Evolutionary conservation across 2,888 invertebrate genomes (phyloP).

Genomic region (Axea sp.): DNA sequence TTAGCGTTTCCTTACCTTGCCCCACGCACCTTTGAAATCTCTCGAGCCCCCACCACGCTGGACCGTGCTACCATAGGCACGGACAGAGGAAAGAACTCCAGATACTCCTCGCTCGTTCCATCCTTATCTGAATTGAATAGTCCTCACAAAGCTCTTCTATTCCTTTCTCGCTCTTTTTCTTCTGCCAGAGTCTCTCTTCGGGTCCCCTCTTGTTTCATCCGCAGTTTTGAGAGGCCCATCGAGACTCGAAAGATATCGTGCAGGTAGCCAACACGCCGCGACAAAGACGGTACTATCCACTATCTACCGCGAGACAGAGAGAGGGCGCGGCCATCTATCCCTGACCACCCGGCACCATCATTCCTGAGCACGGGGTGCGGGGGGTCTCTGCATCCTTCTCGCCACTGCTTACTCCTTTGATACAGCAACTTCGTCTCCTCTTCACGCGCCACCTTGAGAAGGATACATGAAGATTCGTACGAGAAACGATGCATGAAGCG

Average conservation of each 20-base stretch:
- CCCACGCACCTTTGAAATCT: slow-evolving; percentile 62
- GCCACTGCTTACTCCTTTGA: slow-evolving; percentile 56
- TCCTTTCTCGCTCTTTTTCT: slow-evolving; percentile 31
- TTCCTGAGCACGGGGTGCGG: slow-evolving; percentile 43
- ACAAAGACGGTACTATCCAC: slow-evolving; percentile 50
- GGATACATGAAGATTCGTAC: slow-evolving; percentile 61
- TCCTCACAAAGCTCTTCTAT: not conserved
- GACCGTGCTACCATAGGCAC: slow-evolving; percentile 55
- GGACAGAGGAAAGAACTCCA: slow-evolving; percentile 53
- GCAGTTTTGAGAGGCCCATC: slow-evolving; percentile 56
- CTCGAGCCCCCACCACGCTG: slow-evolving; percentile 52
- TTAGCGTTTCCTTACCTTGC: slow-evolving; percentile 45
- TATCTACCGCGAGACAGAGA: slow-evolving; percentile 50
- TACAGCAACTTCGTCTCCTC: slow-evolving; percentile 57
- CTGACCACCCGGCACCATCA: slow-evolving; percentile 74
- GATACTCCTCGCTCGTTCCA: slow-evolving; percentile 34
- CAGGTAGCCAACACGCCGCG: slow-evolving; percentile 70
- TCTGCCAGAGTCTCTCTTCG: slow-evolving; percentile 33
- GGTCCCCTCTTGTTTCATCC: slow-evolving; percentile 52
- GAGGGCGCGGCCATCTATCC: slow-evolving; percentile 55
- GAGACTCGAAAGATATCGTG: slow-evolving; percentile 63
- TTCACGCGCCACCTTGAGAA: slow-evolving; percentile 69
- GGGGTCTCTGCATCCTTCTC: slow-evolving; percentile 52
- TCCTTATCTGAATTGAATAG: slow-evolving; percentile 1
- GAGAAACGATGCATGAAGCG: slow-evolving; percentile 26